phyloP scores from a whole-genome alignment of 37 sponge, comb jelly and placozoan genomes.

The Bolinopsis microptera region DNA sequence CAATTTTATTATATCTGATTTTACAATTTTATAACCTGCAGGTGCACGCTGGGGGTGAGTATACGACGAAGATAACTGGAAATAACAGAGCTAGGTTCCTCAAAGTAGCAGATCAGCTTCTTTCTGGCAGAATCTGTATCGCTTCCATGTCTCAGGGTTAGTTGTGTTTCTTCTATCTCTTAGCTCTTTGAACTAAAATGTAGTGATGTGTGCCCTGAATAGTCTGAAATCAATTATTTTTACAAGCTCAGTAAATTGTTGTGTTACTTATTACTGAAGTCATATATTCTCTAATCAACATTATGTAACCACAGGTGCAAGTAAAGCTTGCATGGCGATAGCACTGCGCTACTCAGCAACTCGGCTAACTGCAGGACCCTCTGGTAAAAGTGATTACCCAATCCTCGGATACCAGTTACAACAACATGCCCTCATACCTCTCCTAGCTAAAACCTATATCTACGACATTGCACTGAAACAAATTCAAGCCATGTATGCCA shows the following conservation, averaged over 20 bases:
- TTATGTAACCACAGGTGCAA: slow-evolving; percentile 59
- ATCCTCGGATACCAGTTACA: slow-evolving; percentile 61
- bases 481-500: slow-evolving; percentile 62
- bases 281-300: not conserved
- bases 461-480: slow-evolving; percentile 62
- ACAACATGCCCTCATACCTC: slow-evolving; percentile 50
- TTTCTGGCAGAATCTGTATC: slow-evolving; percentile 56
- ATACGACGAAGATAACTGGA: slow-evolving; percentile 39
- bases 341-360: slow-evolving; percentile 53
- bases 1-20: too few relatives aligned
- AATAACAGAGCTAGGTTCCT: slow-evolving; percentile 60
- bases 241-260: not conserved
- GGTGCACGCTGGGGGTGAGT: slow-evolving; percentile 45
- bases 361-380: slow-evolving; percentile 29
- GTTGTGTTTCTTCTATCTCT: not conserved
- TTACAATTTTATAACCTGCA: too few relatives aligned
- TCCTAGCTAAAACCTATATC: slow-evolving; percentile 62
- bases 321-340: slow-evolving; percentile 61
- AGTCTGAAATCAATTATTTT: not conserved
- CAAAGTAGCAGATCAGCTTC: slow-evolving; percentile 52
- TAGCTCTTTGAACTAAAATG: too few relatives aligned
- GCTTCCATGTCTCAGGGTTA: slow-evolving; percentile 64
- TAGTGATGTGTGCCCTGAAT: too few relatives aligned
- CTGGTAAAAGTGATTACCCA: slow-evolving; percentile 61
- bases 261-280: not conserved